Percentiles rank a stretch among this genome's conserved stretches.
Evolutionary conservation across 2,113 vertebrate genomes (phyloP).

Genomic region (Anhinga anhinga): DNA sequence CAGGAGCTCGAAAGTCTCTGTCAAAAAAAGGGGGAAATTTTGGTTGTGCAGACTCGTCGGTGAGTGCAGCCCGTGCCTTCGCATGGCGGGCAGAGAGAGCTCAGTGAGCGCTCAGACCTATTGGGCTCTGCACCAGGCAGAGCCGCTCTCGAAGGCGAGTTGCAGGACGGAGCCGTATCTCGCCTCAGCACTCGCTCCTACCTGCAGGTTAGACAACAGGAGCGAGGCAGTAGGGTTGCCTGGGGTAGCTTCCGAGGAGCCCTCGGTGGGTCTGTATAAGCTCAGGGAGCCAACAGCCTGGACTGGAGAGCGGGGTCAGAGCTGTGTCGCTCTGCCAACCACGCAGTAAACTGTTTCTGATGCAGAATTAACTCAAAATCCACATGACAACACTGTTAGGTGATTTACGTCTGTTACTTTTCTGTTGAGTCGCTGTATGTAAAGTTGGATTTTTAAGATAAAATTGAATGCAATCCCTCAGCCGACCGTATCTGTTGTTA

Average conservation of each 20-base stretch:
- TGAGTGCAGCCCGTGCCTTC: fast-evolving
- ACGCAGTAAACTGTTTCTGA: fast-evolving
- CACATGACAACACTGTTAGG: neutral
- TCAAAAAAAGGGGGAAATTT: no score
- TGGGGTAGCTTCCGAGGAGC: neutral
- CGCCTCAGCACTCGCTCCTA: fast-evolving
- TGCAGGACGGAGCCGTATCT: neutral
- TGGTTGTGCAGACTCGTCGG: fast-evolving
- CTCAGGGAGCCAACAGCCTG: neutral
- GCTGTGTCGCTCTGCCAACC: neutral
- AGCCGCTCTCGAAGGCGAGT: fast-evolving
- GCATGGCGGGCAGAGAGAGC: neutral
- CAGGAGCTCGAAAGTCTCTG: neutral
- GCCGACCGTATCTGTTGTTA: neutral
- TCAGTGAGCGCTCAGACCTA: fast-evolving
- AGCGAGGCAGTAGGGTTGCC: fast-evolving
- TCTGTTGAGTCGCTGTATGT: neutral
- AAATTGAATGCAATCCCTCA: neutral
- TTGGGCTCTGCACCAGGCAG: neutral
- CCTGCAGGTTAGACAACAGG: fast-evolving
- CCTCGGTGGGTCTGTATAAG: fast-evolving
- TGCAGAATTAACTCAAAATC: neutral
- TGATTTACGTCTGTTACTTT: neutral
- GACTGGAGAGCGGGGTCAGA: neutral
- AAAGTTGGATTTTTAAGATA: neutral